Percentiles rank a stretch among this genome's conserved stretches.
Conservation (phyloP, 2,113 vertebrate species). For the Halcyon malimbica region DNA sequence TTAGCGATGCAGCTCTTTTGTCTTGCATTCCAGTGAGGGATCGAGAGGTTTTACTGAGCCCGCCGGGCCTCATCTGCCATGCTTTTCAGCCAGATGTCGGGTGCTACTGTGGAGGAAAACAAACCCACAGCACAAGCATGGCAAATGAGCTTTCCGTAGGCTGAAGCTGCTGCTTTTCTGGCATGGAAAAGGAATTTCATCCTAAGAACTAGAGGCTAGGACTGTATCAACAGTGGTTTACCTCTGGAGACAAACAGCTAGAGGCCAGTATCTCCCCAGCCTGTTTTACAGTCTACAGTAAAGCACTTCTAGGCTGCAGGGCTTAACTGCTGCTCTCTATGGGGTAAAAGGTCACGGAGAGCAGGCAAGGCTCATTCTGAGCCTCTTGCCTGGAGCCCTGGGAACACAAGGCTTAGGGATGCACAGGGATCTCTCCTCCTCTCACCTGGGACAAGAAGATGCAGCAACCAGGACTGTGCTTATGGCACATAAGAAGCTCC, state of each 20-base stretch:
- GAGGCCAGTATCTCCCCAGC: neutral
- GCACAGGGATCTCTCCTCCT: neutral
- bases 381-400: neutral
- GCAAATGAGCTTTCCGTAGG: slow-evolving; percentile 26
- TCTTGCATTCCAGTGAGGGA: neutral
- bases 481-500: neutral
- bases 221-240: neutral
- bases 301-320: neutral
- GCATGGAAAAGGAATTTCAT: neutral
- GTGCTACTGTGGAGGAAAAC: slow-evolving; percentile 22
- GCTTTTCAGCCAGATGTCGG: neutral
- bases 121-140: neutral
- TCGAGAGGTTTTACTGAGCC: neutral
- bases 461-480: neutral
- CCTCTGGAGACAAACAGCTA: neutral
- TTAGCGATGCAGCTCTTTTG: slow-evolving; percentile 50
- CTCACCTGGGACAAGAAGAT: neutral
- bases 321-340: neutral
- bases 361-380: neutral
- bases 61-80: neutral
- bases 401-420: neutral
- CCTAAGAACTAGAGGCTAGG: neutral
- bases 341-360: neutral
- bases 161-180: slow-evolving; percentile 17
- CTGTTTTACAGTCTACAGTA: neutral